Percentiles rank a stretch among this genome's conserved stretches.
Conservation (phyloP, 2,113 vertebrate genomes). For the Capra hircus region DNA sequence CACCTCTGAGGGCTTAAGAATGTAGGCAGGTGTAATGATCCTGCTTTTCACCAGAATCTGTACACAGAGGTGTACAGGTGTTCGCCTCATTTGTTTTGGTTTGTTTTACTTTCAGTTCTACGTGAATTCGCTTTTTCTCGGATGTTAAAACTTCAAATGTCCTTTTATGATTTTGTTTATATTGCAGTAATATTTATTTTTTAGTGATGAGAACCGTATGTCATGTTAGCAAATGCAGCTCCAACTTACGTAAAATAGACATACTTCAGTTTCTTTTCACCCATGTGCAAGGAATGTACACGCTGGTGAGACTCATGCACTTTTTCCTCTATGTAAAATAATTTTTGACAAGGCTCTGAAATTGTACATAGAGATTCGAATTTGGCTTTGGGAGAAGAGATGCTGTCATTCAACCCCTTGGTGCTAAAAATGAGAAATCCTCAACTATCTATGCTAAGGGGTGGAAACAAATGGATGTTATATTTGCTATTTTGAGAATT, state of each 20-base stretch:
- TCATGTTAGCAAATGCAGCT: slow-evolving; percentile 82
- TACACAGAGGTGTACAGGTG: slow-evolving; percentile 80
- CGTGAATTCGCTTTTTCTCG: slow-evolving; percentile 78
- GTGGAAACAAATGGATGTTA: slow-evolving; percentile 39
- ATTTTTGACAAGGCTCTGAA: slow-evolving; percentile 76
- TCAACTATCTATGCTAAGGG: slow-evolving; percentile 43
- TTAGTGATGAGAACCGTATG: slow-evolving; percentile 82
- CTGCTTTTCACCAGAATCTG: slow-evolving; percentile 84
- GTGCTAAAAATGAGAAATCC: slow-evolving; percentile 60
- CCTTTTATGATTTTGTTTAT: slow-evolving; percentile 76
- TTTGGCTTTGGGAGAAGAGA: slow-evolving; percentile 72
- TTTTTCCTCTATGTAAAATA: slow-evolving; percentile 76
- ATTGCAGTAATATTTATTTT: slow-evolving; percentile 86
- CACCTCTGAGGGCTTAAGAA: slow-evolving; percentile 93
- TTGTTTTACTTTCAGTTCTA: slow-evolving; percentile 66
- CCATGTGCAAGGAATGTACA: slow-evolving; percentile 79
- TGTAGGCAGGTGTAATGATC: slow-evolving; percentile 89
- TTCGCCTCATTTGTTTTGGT: slow-evolving; percentile 78
- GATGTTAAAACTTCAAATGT: slow-evolving; percentile 77
- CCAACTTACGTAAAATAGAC: slow-evolving; percentile 75
- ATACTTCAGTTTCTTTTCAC: slow-evolving; percentile 78
- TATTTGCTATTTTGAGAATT: slow-evolving; percentile 52
- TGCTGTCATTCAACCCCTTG: slow-evolving; percentile 70
- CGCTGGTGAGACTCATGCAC: slow-evolving; percentile 79
- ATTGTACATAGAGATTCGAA: slow-evolving; percentile 71